These are phyloP conservation scores for Tortricodes alternella DNA, from an alignment of 2,888 invertebrate genomes.

Conservation along the genomic window DNA sequence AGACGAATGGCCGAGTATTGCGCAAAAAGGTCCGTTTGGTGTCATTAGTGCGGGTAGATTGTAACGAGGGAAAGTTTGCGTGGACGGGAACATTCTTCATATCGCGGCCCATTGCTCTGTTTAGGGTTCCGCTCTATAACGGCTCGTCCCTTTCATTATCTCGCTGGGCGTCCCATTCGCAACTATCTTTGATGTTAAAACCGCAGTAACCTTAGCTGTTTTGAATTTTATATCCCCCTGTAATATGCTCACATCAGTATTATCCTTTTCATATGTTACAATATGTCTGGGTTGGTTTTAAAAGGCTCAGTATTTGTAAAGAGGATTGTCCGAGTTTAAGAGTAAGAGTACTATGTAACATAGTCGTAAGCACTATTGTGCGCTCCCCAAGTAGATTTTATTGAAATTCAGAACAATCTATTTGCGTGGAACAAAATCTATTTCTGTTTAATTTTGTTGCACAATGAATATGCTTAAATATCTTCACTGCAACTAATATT, in stretches of 20 bases:
- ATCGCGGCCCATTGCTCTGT: slow-evolving; percentile 64
- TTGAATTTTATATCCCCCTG: slow-evolving; percentile 59
- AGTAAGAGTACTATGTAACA: slow-evolving; percentile 9
- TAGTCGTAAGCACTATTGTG: slow-evolving; percentile 21
- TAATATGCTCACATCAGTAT: slow-evolving; percentile 51
- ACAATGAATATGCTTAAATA: slow-evolving; percentile 3
- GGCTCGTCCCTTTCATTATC: slow-evolving; percentile 61
- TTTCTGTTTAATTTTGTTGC: slow-evolving; percentile 6
- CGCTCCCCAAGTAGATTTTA: slow-evolving; percentile 10
- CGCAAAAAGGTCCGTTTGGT: slow-evolving; percentile 70
- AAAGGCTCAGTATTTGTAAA: slow-evolving; percentile 26
- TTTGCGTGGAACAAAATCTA: slow-evolving; percentile 7
- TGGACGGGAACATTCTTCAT: slow-evolving; percentile 67
- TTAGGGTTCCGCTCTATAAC: slow-evolving; percentile 59
- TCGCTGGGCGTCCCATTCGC: slow-evolving; percentile 54
- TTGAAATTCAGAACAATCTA: slow-evolving; percentile 11
- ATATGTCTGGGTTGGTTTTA: slow-evolving; percentile 26
- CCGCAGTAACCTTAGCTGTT: slow-evolving; percentile 54
- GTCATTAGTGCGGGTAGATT: slow-evolving; percentile 71
- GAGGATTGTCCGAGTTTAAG: slow-evolving; percentile 17
- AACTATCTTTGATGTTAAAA: slow-evolving; percentile 67
- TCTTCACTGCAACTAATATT: not conserved
- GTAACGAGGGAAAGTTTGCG: slow-evolving; percentile 65
- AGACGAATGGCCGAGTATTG: slow-evolving; percentile 72
- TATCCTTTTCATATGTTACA: slow-evolving; percentile 40